These are phyloP conservation scores for Rhynchonycteris naso DNA, from an alignment of 2,797 vertebrate genomes.

Conservation along the genomic window DNA sequence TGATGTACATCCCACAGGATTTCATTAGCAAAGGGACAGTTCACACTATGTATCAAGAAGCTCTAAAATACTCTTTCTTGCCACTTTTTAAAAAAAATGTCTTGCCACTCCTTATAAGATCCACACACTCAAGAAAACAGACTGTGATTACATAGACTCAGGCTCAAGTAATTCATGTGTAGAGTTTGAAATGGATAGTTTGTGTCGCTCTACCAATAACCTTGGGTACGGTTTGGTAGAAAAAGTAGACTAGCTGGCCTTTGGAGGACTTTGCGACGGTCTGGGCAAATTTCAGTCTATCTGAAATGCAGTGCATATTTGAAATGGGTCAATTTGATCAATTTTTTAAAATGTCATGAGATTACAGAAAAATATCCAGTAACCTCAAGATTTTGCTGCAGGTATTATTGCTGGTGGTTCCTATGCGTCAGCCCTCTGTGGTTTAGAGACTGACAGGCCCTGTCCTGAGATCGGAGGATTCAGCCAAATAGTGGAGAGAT, in stretches of 20 bases:
- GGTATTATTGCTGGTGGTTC: conserved; percentile 60
- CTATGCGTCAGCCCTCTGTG: conserved; percentile 61
- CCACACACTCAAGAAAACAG: background rate
- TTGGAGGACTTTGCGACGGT: background rate
- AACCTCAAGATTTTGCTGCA: conserved; percentile 65
- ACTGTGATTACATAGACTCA: background rate
- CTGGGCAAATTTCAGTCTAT: background rate
- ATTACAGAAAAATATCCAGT: background rate
- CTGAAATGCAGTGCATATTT: background rate
- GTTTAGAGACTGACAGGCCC: conserved; percentile 46
- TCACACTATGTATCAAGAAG: background rate
- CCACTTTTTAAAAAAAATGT: background rate
- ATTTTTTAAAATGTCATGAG: background rate
- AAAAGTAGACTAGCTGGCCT: background rate
- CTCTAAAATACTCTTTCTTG: conserved; percentile 1
- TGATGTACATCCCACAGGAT: background rate
- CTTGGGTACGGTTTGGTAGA: background rate
- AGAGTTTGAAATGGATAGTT: conserved; percentile 49
- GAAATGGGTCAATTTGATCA: background rate
- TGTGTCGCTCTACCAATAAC: conserved; percentile 34
- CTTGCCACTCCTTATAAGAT: background rate
- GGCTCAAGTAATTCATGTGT: background rate
- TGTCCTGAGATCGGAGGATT: conserved; percentile 38
- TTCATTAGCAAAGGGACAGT: conserved; percentile 14
- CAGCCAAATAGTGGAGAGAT: conserved; percentile 45